Base-by-base conservation (phyloP, 2,888 invertebrate species). In the Harpalus rufipes region DNA sequence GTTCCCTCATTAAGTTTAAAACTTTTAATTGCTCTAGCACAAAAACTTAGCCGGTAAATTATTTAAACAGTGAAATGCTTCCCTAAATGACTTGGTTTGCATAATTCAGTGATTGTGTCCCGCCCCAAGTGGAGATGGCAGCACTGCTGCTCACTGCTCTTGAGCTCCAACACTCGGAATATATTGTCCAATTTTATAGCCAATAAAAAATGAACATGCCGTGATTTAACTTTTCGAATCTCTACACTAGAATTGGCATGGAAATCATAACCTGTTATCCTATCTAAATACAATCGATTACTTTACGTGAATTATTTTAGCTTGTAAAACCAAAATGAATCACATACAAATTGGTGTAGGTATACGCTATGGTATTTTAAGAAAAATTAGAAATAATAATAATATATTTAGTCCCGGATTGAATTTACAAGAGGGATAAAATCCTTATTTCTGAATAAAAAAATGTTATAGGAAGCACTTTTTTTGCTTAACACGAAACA, bases 191-290 rank as follows among this genome's bases (percentile, higher is more conserved):
- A 76, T 85, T 85, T 85, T 85, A 85, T 80, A 65, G 85, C 65
- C 68, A 80, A 85, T 85, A 85, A 85, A 85, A 85, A 85, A 79
- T 80, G 72, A 80, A 85, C 68, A 85, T 85, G 85, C 21, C 44
- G 25, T 21, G 85, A 80, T 85, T 85, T 85, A 59, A 80, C 79
- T 85, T 80, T 85, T 85, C 14, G 80, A 85, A 56, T 80, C 80
- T 78, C 68, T 65, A 65, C 72, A 80, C 14, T 18, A 7, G 16
- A 51, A 76, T 51, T 56, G 72, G 56, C 72, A 85, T 72, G 68
- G 79, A 68, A 85, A 80, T 72, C 12, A 58, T 58, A 61, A 68
- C 76, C 63, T 25, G 51, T 78, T 85, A 85, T 85, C 56, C 72
- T 65, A 16, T 18, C 18, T 10, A 10, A 51, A 51, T 6, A 51